Conservation (phyloP, 2,888 invertebrate genomes). For the Pediacus dermestoides region DNA sequence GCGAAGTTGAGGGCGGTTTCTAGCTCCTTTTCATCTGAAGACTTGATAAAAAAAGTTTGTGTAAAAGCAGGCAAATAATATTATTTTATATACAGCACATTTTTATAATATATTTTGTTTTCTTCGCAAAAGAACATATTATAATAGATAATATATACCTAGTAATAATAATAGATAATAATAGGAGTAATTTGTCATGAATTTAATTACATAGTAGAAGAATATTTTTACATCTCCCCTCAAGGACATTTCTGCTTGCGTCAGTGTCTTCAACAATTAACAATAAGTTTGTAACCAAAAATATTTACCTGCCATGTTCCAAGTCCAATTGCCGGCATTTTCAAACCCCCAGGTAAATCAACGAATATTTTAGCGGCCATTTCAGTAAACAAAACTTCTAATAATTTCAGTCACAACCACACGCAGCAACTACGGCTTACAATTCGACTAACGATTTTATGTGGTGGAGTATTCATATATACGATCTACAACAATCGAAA, state of each 20-base stretch:
- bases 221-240: no score
- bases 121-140: no score
- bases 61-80: no score
- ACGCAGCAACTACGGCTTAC: slow-evolving; percentile 16
- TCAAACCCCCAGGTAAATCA: slow-evolving; percentile 47
- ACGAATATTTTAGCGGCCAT: slow-evolving; percentile 1
- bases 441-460: no score
- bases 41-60: slow-evolving; percentile 49
- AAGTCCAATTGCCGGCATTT: slow-evolving; percentile 67
- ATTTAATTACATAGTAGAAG: no score
- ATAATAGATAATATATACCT: no score
- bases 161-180: no score
- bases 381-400: not conserved
- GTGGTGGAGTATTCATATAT: no score
- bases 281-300: not conserved
- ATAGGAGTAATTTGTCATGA: no score
- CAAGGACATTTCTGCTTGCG: slow-evolving; percentile 70
- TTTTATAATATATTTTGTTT: no score
- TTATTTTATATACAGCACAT: not conserved
- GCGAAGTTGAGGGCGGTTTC: slow-evolving; percentile 66
- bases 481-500: no score
- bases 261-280: slow-evolving; percentile 11
- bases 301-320: slow-evolving; percentile 71
- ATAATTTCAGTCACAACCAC: not conserved
- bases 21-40: slow-evolving; percentile 58